These are phyloP conservation scores for Sphinx pinastri DNA, from an alignment of 2,888 invertebrate genomes.

Conservation along the genomic window DNA sequence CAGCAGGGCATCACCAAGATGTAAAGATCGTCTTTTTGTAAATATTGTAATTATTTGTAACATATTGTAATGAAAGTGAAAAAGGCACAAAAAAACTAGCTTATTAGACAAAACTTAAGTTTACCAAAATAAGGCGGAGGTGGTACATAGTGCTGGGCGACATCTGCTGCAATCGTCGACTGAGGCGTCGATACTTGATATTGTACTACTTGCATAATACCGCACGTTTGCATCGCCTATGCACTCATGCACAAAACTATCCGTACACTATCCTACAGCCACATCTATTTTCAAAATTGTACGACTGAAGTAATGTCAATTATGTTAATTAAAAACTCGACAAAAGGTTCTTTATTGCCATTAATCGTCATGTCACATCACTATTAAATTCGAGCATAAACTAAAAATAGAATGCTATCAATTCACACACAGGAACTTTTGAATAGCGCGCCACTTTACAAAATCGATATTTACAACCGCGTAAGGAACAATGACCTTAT, in stretches of 20 bases:
- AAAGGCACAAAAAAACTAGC: too few species aligned
- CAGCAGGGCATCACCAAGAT: neutral
- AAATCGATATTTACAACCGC: slow-evolving; percentile 73
- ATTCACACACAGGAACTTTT: slow-evolving; percentile 33
- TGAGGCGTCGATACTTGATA: slow-evolving; percentile 84
- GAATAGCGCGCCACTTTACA: slow-evolving; percentile 65
- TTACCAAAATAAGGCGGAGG: slow-evolving; percentile 81
- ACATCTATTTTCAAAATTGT: neutral
- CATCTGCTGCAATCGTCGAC: slow-evolving; percentile 73
- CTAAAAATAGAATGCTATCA: slow-evolving; percentile 11
- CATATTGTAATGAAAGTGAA: neutral
- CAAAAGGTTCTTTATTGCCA: neutral
- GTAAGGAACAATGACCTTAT: slow-evolving; percentile 68
- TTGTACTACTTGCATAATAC: slow-evolving; percentile 87
- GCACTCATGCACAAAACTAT: slow-evolving; percentile 25
- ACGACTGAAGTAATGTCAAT: neutral
- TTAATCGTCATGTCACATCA: neutral
- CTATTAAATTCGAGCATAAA: neutral
- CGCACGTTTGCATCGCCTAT: slow-evolving; percentile 83
- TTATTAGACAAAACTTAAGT: neutral
- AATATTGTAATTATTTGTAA: neutral
- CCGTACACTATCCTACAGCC: slow-evolving; percentile 3
- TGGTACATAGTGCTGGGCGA: slow-evolving; percentile 76
- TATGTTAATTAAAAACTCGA: slow-evolving; percentile 6
- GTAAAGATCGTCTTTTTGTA: too few species aligned